Conservation (phyloP, 2,888 invertebrate genomes). For the Ditula angustiorana region DNA sequence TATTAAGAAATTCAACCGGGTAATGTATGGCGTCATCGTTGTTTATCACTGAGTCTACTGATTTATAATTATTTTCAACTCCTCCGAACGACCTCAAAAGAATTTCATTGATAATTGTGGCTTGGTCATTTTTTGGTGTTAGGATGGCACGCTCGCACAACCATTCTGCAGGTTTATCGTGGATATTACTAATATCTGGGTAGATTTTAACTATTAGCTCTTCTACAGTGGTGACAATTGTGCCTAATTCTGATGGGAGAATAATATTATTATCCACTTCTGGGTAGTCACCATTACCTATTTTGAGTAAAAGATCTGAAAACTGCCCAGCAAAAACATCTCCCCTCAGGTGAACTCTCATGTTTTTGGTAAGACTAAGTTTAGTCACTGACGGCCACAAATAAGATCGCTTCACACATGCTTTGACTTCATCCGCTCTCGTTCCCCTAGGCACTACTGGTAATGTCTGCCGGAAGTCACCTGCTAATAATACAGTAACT, state of each 20-base stretch:
- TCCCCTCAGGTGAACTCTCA: no score
- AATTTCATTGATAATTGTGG: neutral
- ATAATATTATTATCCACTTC: no score
- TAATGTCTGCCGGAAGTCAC: neutral
- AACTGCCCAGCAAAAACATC: no score
- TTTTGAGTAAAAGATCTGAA: no score
- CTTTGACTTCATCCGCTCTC: neutral
- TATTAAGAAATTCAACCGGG: neutral
- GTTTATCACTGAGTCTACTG: neutral
- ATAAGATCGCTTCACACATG: no score
- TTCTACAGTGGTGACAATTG: neutral
- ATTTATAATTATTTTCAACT: neutral
- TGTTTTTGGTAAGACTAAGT: no score
- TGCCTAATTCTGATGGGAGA: slow-evolving; percentile 2
- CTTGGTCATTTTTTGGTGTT: slow-evolving; percentile 6
- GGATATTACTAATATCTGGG: slow-evolving; percentile 27
- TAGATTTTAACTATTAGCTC: slow-evolving; percentile 28
- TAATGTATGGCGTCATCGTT: neutral
- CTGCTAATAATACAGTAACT: neutral
- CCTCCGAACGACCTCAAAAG: neutral
- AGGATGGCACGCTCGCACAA: slow-evolving; percentile 5
- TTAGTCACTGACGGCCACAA: no score
- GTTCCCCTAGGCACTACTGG: neutral
- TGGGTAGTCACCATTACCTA: no score
- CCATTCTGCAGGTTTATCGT: slow-evolving; percentile 8